Percentiles rank a stretch among this genome's conserved stretches.
These are phyloP conservation scores for Phenacoccus solenopsis DNA, from an alignment of 1,140 invertebrate genomes.

Conservation along the genomic window DNA sequence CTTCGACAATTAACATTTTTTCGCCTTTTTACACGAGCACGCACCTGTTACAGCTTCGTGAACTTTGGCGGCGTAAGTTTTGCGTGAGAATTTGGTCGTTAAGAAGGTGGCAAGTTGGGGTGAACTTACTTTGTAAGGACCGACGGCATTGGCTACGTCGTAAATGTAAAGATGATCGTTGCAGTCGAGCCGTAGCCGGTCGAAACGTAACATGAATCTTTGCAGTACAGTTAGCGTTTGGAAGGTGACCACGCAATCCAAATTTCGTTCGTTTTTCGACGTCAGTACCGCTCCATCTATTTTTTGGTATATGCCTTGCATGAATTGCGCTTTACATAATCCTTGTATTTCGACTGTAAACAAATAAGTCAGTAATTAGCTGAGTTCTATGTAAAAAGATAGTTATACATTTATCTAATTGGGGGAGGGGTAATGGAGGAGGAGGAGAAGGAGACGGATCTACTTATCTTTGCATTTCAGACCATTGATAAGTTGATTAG, in stretches of 20 bases:
- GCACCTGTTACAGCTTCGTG: no score
- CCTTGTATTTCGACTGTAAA: constrained; percentile 72
- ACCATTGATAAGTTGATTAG: no score
- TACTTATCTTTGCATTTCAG: no score
- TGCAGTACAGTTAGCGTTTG: constrained; percentile 86
- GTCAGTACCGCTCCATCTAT: constrained; percentile 78
- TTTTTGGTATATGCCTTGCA: constrained; percentile 72
- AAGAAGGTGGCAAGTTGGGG: neutral
- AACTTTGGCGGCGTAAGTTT: no score
- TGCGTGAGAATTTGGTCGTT: no score
- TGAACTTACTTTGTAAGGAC: constrained; percentile 63
- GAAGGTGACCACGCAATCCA: constrained; percentile 83
- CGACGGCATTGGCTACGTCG: constrained; percentile 78
- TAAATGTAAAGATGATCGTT: constrained; percentile 87
- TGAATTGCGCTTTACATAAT: constrained; percentile 73
- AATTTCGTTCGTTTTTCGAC: constrained; percentile 74
- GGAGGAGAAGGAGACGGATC: no score
- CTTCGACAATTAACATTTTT: no score
- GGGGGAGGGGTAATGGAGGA: neutral
- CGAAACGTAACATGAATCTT: constrained; percentile 83
- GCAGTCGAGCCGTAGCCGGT: constrained; percentile 67
- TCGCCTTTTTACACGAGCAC: no score
- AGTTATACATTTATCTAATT: neutral
- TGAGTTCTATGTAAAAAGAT: no score
- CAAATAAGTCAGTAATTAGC: no score